Base-by-base conservation (phyloP, 2,888 invertebrate species). In the Caenorhabditis japonica region DNA sequence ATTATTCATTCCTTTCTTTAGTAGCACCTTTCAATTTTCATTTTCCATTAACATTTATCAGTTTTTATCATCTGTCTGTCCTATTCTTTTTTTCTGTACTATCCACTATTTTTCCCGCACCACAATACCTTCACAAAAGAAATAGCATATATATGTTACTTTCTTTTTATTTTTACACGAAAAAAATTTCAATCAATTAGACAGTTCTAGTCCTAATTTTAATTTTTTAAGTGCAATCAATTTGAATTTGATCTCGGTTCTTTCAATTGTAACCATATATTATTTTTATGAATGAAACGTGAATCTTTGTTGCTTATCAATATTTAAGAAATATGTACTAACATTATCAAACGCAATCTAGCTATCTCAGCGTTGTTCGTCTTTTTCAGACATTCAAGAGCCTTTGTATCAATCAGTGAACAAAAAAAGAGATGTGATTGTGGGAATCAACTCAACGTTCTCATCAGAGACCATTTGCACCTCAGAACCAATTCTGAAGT, bases 371-470 rank as follows among this genome's bases (percentile, higher is more conserved):
- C 36, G 43, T n/a, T 12, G 12, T 46, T 33, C 36, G 15, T 17
- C 36, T 10, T 19, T 74, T 75, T 59, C 75, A 70, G 70, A 71
- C 25, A 47, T 60, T 8, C 73, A 71, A 51, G 73, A 66, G 33
- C 62, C 73, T 30, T 41, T 64, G 41, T 73, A 73, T 25, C 73
- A 64, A 38, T 49, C 60, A 4, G 66, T 73, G 15, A 60, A 61
- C 44, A 72, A 76, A 23, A 60, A 75, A 13, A 51, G 53, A 36
- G 75, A 77, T 46, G 75, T 78, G 3, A 75, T 80, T 19, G 74
- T 77, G 39, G 80, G 80, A 4, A 75, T 80, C 38, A 80, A 80
- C 33, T 80, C 80, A 5, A 78, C 80, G 1, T 80, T 80, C 30
- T 80, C 80, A 1, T 53, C 79, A 0, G 79, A 79, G 30, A 73